Conservation (phyloP, 2,113 vertebrate genomes). For the Hypocryptadius cinnamomeus region DNA sequence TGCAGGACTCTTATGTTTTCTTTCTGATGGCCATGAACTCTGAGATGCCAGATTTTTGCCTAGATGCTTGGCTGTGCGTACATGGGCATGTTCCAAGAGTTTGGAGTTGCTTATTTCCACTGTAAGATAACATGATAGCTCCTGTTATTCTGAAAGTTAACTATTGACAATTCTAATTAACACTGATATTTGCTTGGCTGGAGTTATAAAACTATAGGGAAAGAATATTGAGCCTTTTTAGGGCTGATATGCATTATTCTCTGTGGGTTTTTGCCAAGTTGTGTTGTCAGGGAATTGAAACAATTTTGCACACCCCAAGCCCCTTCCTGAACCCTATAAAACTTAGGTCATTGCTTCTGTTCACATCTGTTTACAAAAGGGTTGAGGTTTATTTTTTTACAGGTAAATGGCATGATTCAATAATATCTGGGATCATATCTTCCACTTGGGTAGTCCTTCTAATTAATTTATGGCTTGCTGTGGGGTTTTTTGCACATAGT, state of each 20-base stretch:
- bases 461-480: constrained; percentile 32
- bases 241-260: not conserved
- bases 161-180: not conserved
- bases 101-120: not conserved
- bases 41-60: not conserved
- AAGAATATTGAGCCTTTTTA: not conserved
- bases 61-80: rapidly evolving
- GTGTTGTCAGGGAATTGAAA: not conserved
- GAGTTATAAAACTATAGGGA: not conserved
- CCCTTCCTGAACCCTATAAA: not conserved
- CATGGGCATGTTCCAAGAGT: not conserved
- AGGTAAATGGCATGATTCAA: not conserved
- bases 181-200: not conserved
- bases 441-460: constrained; percentile 12
- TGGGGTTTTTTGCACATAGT: not conserved
- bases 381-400: not conserved
- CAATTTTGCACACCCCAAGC: not conserved
- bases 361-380: not conserved
- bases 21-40: not conserved
- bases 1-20: not conserved
- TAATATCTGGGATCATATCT: not conserved
- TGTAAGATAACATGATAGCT: not conserved
- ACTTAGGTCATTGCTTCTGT: not conserved
- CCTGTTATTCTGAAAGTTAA: not conserved
- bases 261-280: not conserved